Evolutionary conservation across 2,797 vertebrate genomes (phyloP).

Genomic region (Tragelaphus oryx): DNA sequence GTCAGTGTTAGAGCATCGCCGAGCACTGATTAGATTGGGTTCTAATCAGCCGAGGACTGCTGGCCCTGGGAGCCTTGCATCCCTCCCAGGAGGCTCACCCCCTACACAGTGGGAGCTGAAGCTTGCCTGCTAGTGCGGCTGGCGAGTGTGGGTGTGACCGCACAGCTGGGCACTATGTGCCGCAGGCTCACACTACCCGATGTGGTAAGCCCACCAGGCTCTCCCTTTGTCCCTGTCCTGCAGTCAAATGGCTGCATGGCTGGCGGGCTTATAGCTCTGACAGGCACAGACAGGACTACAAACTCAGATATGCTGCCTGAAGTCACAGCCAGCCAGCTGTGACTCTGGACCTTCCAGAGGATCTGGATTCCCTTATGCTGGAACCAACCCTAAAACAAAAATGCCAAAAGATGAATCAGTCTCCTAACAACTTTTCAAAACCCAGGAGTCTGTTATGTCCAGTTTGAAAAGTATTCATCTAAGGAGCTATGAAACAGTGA

Average conservation of each 20-base stretch:
- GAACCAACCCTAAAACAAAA: background rate
- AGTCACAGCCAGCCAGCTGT: background rate
- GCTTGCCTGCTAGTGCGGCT: accelerated
- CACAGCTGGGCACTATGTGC: background rate
- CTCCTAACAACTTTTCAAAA: background rate
- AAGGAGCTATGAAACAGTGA: background rate
- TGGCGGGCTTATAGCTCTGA: background rate
- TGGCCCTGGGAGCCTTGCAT: background rate
- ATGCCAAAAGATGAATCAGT: background rate
- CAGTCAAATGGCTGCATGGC: background rate
- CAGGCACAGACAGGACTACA: background rate
- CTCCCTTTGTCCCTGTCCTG: background rate
- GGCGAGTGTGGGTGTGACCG: background rate
- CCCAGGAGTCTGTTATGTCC: background rate
- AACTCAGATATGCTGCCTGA: background rate
- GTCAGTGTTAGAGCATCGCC: background rate
- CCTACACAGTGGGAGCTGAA: background rate
- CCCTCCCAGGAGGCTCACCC: background rate
- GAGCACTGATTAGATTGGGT: background rate
- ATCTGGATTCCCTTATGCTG: background rate
- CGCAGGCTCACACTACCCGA: accelerated
- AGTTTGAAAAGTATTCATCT: background rate
- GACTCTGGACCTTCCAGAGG: background rate
- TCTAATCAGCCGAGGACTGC: background rate
- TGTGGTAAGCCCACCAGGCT: background rate